Conservation (phyloP, 2,113 vertebrate species). For the Cyanoderma ruficeps region DNA sequence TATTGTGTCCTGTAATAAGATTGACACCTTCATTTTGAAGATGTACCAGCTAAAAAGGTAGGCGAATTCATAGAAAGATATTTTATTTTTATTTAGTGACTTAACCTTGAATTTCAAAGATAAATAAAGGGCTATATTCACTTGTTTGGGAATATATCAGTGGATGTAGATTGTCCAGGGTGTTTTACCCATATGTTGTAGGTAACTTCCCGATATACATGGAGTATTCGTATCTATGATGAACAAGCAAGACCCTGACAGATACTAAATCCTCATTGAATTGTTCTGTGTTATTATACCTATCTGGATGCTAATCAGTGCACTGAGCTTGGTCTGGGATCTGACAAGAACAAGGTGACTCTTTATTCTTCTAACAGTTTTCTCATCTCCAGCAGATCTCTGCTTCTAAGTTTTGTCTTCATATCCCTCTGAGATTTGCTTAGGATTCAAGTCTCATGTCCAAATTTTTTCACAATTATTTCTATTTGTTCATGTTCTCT, state of each 20-base stretch:
- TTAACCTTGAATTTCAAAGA: neutral
- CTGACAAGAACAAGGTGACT: neutral
- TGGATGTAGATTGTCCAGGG: neutral
- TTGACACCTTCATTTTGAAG: neutral
- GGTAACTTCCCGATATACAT: neutral
- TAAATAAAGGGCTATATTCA: neutral
- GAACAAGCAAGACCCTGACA: neutral
- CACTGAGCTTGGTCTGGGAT: neutral
- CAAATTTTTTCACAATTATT: neutral
- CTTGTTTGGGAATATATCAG: neutral
- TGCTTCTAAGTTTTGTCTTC: neutral
- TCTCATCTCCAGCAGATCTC: neutral
- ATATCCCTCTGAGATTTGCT: neutral
- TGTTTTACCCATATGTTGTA: neutral
- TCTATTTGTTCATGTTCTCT: neutral
- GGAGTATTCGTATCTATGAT: neutral
- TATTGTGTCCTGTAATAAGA: neutral
- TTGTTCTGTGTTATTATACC: neutral
- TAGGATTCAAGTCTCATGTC: neutral
- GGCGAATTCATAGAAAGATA: neutral
- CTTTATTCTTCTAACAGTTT: neutral
- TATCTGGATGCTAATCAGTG: neutral
- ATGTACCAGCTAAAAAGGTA: neutral
- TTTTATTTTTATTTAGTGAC: neutral
- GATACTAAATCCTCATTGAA: neutral